A percentile compares a stretch with the other conserved stretches of the same genome.
phyloP scores from a whole-genome alignment of 1,140 invertebrate genomes.

The Bombus terrestris region DNA sequence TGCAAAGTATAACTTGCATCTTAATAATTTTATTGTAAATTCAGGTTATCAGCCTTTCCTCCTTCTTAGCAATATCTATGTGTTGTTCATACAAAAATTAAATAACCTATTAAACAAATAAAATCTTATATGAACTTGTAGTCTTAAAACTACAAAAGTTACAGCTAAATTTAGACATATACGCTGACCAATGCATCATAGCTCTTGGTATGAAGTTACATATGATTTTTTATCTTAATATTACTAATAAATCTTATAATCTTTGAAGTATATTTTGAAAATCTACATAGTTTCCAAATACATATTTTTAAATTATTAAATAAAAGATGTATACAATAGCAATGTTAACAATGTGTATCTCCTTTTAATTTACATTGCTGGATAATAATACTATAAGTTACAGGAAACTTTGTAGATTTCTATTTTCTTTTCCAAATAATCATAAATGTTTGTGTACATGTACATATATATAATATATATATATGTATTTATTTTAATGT shows the following conservation, averaged over 20 bases:
- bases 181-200: conserved; percentile 80
- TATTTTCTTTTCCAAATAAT: conserved; percentile 1
- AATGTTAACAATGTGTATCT: conserved; percentile 17
- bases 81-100: conserved; percentile 44
- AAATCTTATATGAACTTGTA: conserved; percentile 70
- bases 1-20: conserved; percentile 36
- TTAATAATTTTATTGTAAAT: conserved; percentile 52
- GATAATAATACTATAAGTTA: conserved; percentile 41
- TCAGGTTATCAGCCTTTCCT: conserved; percentile 52
- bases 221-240: conserved; percentile 75
- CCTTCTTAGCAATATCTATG: conserved; percentile 40
- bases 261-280: conserved; percentile 60
- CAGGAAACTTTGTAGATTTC: conserved; percentile 45
- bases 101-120: conserved; percentile 54
- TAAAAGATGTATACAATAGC: conserved; percentile 37
- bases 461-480: conserved; percentile 53
- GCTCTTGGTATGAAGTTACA: conserved; percentile 76
- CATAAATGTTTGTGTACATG: conserved; percentile 20
- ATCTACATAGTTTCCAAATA: conserved; percentile 61
- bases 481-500: conserved; percentile 69
- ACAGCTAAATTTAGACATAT: conserved; percentile 82
- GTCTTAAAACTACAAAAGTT: conserved; percentile 79
- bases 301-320: conserved; percentile 50
- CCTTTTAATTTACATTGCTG: conserved; percentile 18
- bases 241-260: conserved; percentile 70